These are phyloP conservation scores for Palythoa heliodiscus DNA, from an alignment of 92 coral and sea anemone species.

Conservation along the genomic window DNA sequence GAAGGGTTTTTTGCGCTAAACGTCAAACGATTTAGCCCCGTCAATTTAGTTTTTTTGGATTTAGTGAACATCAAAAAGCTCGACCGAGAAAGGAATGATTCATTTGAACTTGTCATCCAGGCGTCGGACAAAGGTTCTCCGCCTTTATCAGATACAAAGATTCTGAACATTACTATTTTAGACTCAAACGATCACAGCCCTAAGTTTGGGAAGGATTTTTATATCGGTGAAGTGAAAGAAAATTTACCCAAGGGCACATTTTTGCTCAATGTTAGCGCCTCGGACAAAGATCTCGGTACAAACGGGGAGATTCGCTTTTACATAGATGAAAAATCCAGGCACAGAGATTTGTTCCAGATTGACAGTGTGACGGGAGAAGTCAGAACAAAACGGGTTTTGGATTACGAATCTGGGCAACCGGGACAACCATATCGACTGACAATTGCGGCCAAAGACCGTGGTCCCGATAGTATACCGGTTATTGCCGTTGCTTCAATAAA, in stretches of 20 bases:
- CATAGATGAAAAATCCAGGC: conserved; percentile 49
- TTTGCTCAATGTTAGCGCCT: conserved; percentile 68
- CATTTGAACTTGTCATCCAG: conserved; percentile 61
- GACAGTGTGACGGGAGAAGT: conserved; percentile 67
- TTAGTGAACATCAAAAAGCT: conserved; percentile 63
- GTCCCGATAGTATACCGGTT: conserved; percentile 78
- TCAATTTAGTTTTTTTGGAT: conserved; percentile 59
- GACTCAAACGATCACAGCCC: conserved; percentile 91
- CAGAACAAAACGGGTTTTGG: conserved; percentile 68
- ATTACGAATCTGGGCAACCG: conserved; percentile 58
- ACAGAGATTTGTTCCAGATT: conserved; percentile 62
- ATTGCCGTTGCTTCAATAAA: conserved; percentile 63
- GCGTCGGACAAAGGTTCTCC: conserved; percentile 82
- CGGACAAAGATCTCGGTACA: conserved; percentile 78
- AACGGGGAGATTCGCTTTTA: conserved; percentile 69
- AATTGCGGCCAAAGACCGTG: conserved; percentile 76
- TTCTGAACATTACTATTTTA: conserved; percentile 59
- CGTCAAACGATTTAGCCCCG: conserved; percentile 51
- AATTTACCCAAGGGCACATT: conserved; percentile 71
- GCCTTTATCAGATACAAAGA: conserved; percentile 64
- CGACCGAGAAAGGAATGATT: conserved; percentile 79
- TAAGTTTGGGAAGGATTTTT: conserved; percentile 61
- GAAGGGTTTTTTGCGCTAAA: conserved; percentile 59
- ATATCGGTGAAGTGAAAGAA: conserved; percentile 68
- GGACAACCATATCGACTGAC: conserved; percentile 62